phyloP scores from a whole-genome alignment of 2,113 vertebrate species.

The Nibea albiflora region DNA sequence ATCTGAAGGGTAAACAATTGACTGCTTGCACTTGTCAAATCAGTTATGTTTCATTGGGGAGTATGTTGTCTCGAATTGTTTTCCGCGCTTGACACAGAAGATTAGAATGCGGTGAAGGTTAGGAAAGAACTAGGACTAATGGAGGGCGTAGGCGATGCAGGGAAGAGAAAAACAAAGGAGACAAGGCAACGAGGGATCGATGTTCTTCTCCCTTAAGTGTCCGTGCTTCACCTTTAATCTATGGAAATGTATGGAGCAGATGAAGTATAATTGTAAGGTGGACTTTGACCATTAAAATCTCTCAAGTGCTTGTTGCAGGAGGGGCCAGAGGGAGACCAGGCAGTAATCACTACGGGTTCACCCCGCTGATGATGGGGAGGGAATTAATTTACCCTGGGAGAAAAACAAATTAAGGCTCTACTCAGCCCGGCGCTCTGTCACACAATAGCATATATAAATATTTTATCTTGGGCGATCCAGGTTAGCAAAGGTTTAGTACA shows the following conservation, averaged over 20 bases:
- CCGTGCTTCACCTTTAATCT: slow-evolving; percentile 83
- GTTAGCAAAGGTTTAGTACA: slow-evolving; percentile 86
- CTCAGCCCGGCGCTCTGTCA: slow-evolving; percentile 71
- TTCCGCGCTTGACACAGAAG: slow-evolving; percentile 25
- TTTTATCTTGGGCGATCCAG: slow-evolving; percentile 85
- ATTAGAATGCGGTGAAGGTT: slow-evolving; percentile 29
- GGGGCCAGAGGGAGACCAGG: slow-evolving; percentile 63
- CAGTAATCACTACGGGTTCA: slow-evolving; percentile 79
- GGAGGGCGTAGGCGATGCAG: not conserved
- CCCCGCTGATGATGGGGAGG: slow-evolving; percentile 81
- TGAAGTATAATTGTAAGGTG: slow-evolving; percentile 84
- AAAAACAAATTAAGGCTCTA: slow-evolving; percentile 85
- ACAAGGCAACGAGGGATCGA: slow-evolving; percentile 29
- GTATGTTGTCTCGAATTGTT: slow-evolving; percentile 44
- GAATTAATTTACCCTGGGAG: slow-evolving; percentile 84
- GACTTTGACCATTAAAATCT: slow-evolving; percentile 82
- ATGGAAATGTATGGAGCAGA: slow-evolving; percentile 82
- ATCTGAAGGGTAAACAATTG: slow-evolving; percentile 55
- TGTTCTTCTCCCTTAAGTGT: slow-evolving; percentile 63
- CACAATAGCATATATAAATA: slow-evolving; percentile 89
- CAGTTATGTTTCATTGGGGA: slow-evolving; percentile 44
- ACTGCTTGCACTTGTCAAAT: slow-evolving; percentile 48
- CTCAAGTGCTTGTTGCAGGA: slow-evolving; percentile 77
- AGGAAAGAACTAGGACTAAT: slow-evolving; percentile 18
- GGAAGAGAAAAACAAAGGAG: slow-evolving; percentile 22